Evolutionary conservation across 1,140 invertebrate species (phyloP), one percentile per base, ranked within the genome.

Genomic region (Apis cerana): DNA sequence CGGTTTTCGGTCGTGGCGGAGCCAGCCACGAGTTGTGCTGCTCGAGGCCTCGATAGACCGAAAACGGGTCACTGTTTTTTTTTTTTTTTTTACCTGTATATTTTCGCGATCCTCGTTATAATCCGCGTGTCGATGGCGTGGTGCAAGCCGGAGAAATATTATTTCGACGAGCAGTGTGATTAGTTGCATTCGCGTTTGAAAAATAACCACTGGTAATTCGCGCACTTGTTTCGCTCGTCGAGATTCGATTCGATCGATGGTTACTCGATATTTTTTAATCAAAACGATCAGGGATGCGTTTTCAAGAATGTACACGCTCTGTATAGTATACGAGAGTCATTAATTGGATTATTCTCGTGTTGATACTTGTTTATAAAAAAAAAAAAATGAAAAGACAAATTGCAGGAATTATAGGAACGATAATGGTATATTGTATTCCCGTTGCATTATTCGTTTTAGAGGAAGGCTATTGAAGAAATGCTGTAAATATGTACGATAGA

Each of bases 51-150:
- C 23, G 23, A 76, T 52, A 56, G 61, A 65, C 61, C 75, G 48
- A 76, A 76, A 76, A 64, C 61, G 50, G 61, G 23, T 76, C 50
- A n/a, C 23, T 65, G 50, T 76, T 75, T 75, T 61, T 33, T 19
- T 13, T 61, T 4, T 54, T 56, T 56, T 56, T 56, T 56, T 56
- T 5, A 43, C 33, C 54, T 54, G 33, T 43, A 43, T 7, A 43
- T 71, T 71, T 48, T 23, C 19, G 17, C 58, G 21, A 33, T n/a
- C 3, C 4, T 48, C 56, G 58, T 58, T 75, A 75, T 23, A 59
- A 61, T 61, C 56, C 7, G 19, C 21, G 17, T 1, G 15, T 2
- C 15, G 23, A 11, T 59, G 21, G 33, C 2, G 56, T 21, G 71
- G 33, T 0, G 7, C 33, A 43, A 43, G 4, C 33, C 19, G 21